A percentile compares a stretch with the other conserved stretches of the same genome.
These are phyloP conservation scores for Tridacna gigas DNA, from an alignment of 2,888 invertebrate genomes.

Conservation along the genomic window DNA sequence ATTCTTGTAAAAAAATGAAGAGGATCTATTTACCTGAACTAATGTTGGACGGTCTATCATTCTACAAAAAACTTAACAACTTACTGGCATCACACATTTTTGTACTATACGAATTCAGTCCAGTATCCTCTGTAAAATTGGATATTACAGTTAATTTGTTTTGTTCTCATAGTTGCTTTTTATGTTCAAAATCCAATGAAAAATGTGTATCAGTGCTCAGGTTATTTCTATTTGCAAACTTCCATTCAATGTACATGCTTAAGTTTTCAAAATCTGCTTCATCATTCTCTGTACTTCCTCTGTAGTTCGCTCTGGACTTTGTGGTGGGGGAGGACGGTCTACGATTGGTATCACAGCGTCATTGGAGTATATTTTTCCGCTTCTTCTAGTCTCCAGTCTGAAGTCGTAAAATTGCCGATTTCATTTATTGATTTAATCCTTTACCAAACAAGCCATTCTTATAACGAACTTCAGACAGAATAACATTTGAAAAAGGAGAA, in stretches of 20 bases:
- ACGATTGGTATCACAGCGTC: conserved; percentile 42
- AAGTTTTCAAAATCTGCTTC: conserved; percentile 35
- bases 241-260: background rate
- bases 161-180: background rate
- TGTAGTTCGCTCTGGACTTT: conserved; percentile 38
- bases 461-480: too few relatives aligned
- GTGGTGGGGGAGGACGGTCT: background rate
- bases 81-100: too few relatives aligned
- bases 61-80: too few relatives aligned
- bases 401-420: background rate
- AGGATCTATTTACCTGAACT: too few relatives aligned
- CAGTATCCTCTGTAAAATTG: background rate
- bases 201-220: background rate
- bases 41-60: too few relatives aligned
- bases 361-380: conserved; percentile 50
- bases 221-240: background rate
- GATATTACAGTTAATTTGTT: background rate
- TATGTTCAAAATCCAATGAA: background rate
- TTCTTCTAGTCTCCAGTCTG: conserved; percentile 43
- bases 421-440: too few relatives aligned
- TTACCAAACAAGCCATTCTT: too few relatives aligned
- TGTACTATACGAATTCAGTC: too few relatives aligned
- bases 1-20: too few relatives aligned
- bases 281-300: conserved; percentile 49
- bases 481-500: too few relatives aligned